Percentiles rank a stretch among this genome's conserved stretches.
Conservation (phyloP, 2,113 vertebrate species). For the Nicator chloris region DNA sequence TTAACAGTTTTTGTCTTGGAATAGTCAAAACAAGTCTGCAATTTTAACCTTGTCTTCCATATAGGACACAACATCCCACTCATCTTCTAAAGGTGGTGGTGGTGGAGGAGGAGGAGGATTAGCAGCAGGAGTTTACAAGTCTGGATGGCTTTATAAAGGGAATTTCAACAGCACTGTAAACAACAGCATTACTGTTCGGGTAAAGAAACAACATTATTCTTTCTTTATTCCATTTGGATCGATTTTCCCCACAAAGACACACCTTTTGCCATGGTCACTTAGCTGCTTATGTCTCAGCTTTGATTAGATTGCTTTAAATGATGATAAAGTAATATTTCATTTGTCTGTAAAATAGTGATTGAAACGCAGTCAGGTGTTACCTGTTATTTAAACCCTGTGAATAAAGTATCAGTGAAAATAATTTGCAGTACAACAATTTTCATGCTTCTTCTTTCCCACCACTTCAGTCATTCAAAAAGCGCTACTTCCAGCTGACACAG, state of each 20-base stretch:
- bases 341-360: neutral
- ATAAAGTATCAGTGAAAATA: neutral
- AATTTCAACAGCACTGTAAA: conserved; percentile 99
- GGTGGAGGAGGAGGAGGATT: conserved; percentile 75
- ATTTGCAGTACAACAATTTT: neutral
- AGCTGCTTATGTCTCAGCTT: neutral
- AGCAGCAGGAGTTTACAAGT: conserved; percentile 89
- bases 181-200: conserved; percentile 97
- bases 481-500: conserved; percentile 97
- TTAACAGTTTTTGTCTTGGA: neutral
- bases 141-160: conserved; percentile 98
- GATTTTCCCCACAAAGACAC: neutral
- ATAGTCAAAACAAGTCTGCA: neutral
- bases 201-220: conserved; percentile 67
- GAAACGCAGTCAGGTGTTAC: neutral
- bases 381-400: neutral
- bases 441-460: neutral
- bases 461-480: conserved; percentile 93
- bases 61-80: conserved; percentile 95
- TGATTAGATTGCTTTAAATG: neutral
- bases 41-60: conserved; percentile 32
- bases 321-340: neutral
- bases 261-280: neutral
- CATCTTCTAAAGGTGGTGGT: conserved; percentile 91
- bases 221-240: neutral